phyloP scores from a whole-genome alignment of 2,113 vertebrate species.

The Onychorhynchus coronatus region DNA sequence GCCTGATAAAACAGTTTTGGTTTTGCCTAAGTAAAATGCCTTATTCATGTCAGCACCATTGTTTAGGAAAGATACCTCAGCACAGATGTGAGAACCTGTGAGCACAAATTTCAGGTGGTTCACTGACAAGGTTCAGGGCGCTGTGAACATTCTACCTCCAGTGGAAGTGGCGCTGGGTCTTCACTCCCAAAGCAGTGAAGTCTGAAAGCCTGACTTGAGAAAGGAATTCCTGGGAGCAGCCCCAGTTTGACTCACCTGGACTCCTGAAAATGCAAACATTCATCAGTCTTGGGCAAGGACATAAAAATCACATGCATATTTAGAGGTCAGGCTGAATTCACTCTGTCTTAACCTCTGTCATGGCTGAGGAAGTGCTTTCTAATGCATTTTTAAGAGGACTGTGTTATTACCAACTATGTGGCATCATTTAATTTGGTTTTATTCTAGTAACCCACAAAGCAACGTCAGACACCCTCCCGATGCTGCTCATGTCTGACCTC shows the following conservation, averaged over 20 bases:
- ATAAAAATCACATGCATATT: rapidly evolving
- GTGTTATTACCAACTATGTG: not conserved
- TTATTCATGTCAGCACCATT: not conserved
- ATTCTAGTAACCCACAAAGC: not conserved
- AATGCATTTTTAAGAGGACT: not conserved
- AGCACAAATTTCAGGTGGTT: not conserved
- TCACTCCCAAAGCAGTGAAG: not conserved
- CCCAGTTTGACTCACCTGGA: not conserved
- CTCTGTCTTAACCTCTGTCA: not conserved
- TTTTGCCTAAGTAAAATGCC: not conserved
- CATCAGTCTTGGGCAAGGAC: not conserved
- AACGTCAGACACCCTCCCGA: not conserved
- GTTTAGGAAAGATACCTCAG: not conserved
- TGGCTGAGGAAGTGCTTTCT: not conserved
- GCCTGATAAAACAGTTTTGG: not conserved
- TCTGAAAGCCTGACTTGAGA: not conserved
- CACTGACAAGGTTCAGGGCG: not conserved
- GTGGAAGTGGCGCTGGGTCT: not conserved
- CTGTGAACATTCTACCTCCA: not conserved
- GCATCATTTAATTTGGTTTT: not conserved
- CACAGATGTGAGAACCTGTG: not conserved
- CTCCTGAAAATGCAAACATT: not conserved
- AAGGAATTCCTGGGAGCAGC: not conserved
- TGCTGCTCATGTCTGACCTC: not conserved
- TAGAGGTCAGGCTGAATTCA: not conserved